Conservation (phyloP, 2,797 vertebrate species). For the Eutrigla gurnardus region DNA sequence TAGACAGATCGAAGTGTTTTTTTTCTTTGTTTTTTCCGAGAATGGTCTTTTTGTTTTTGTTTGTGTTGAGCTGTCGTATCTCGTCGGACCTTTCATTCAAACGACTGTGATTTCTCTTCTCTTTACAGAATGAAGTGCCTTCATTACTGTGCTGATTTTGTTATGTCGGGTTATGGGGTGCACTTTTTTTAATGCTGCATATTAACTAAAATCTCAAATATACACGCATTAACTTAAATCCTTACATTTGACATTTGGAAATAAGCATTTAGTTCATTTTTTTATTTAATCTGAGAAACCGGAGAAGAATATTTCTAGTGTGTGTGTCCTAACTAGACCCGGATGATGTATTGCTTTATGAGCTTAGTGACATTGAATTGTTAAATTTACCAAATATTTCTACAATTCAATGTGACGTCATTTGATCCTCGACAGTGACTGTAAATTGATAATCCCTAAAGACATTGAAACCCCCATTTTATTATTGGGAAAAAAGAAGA, state of each 20-base stretch:
- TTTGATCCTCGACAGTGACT: constrained; percentile 58
- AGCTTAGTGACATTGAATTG: constrained; percentile 62
- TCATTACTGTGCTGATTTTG: constrained; percentile 89
- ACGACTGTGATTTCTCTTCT: constrained; percentile 89
- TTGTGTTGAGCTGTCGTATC: constrained; percentile 70
- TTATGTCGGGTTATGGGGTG: constrained; percentile 87
- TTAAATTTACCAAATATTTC: constrained; percentile 65
- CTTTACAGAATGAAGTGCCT: constrained; percentile 97
- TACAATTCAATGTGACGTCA: constrained; percentile 59
- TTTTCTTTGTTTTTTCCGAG: constrained; percentile 33
- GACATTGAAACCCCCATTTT: constrained; percentile 44
- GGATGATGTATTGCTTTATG: constrained; percentile 44
- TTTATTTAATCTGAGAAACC: constrained; percentile 10
- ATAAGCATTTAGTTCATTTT: constrained; percentile 7
- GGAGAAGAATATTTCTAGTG: constrained; percentile 18
- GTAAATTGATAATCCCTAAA: constrained; percentile 62
- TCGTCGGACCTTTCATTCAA: constrained; percentile 86
- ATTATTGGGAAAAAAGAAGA: constrained; percentile 21
- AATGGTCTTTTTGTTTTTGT: constrained; percentile 40
- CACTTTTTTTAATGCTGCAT: constrained; percentile 85
- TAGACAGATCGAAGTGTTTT: constrained; percentile 44
- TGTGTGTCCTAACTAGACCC: constrained; percentile 32
- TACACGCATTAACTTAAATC: constrained; percentile 36
- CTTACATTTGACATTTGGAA: constrained; percentile 59
- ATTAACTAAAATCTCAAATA: constrained; percentile 78